Percentiles rank a stretch among this genome's conserved stretches.
phyloP scores from a whole-genome alignment of 2,113 vertebrate genomes.

The Macrotus californicus region DNA sequence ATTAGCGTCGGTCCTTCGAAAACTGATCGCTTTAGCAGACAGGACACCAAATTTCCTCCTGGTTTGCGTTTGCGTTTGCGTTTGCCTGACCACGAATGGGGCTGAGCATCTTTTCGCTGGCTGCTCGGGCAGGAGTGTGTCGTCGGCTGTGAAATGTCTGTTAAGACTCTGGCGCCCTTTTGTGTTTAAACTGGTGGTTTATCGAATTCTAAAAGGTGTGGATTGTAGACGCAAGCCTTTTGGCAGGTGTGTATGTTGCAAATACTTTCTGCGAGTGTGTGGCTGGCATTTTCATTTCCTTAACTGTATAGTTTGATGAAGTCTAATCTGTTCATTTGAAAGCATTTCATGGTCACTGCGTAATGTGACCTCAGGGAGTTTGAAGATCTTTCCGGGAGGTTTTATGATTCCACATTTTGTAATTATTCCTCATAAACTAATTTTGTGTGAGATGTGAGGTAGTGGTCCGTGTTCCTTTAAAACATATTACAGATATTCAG shows the following conservation, averaged over 20 bases:
- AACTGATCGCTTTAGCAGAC: background rate
- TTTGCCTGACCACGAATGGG: background rate
- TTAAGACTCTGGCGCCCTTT: background rate
- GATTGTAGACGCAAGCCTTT: background rate
- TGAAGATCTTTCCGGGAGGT: background rate
- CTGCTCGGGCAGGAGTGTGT: accelerated
- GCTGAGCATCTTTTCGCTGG: background rate
- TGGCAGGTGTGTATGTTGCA: background rate
- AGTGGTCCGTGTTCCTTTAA: background rate
- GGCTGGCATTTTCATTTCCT: background rate
- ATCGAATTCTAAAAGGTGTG: background rate
- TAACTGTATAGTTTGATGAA: background rate
- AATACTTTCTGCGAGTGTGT: background rate
- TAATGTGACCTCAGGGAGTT: background rate
- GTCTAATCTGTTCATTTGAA: background rate
- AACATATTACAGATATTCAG: background rate
- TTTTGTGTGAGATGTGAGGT: background rate
- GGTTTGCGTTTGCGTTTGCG: too few relatives aligned
- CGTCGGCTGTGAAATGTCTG: background rate
- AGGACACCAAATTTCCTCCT: background rate
- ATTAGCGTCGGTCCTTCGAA: background rate
- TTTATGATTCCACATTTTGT: background rate
- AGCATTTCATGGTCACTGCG: background rate
- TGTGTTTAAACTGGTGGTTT: background rate
- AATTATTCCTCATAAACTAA: background rate